Base-by-base conservation (phyloP, 2,888 invertebrate species). In the Petrolisthes cinctipes region DNA sequence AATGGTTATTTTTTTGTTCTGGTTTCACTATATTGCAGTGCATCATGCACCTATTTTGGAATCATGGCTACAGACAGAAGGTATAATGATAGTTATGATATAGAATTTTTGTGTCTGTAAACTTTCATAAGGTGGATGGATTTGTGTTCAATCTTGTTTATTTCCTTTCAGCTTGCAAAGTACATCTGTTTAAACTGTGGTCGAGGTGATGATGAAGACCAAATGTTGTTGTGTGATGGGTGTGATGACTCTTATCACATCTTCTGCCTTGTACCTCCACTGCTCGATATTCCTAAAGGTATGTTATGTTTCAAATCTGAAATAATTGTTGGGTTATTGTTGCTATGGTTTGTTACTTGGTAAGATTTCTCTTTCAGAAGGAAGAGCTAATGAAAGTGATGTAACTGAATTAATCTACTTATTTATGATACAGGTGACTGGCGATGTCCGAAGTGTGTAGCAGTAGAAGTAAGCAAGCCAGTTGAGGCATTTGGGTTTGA, bases 161-260 rank as follows among this genome's bases (percentile, higher is more conserved):
- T 68, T 37, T 17, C 20, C 53, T 73, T 71, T 90, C 93, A 97
- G 95, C 93, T 98, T 91, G 97, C 98, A 82, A 97, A 97, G 92
- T 98, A 98, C 93, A 96, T 98, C 92, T 98, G 98, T 93, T 97
- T 96, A 92, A 96, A 96, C 91, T 99, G 99, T 94, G 96, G 96
- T 82, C 95, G 97, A 90, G 99, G 99, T 6, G 98, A 99, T 93
- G 96, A 96, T 17, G 98, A 99, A 93, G 98, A 98, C 92, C 96
- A 96, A 91, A 98, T 99, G 98, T 93, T 99, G 85, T 94, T 98
- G 37, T 99, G 99, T 93, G 98, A 98, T 93, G 98, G 98, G 11
- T 99, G 99, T 93, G 98, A 99, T 93, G 98, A 98, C 93, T 97
- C 98, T 91, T 99, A 98, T 94, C 99, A 99, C 93, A 99, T 98